Evolutionary conservation across 2,797 vertebrate genomes (phyloP).

Genomic region (Atherinosoma microstoma): DNA sequence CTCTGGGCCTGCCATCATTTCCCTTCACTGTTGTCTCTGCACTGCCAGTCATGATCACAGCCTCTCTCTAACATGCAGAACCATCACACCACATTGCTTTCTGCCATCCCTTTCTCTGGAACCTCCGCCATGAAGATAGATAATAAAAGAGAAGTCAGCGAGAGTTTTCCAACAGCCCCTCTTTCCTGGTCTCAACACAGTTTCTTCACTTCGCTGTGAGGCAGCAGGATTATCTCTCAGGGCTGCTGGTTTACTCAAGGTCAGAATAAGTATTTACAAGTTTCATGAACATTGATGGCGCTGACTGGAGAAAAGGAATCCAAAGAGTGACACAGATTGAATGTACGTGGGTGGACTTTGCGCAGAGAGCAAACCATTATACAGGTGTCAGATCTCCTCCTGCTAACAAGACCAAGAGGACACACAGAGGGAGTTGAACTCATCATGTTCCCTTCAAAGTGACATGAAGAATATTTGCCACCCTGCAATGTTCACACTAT

Average conservation of each 20-base stretch:
- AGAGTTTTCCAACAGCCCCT: slow-evolving; percentile 74
- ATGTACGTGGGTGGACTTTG: slow-evolving; percentile 38
- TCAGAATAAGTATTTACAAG: slow-evolving; percentile 61
- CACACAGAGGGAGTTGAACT: slow-evolving; percentile 22
- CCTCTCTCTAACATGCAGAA: slow-evolving; percentile 42
- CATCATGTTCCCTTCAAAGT: slow-evolving; percentile 31
- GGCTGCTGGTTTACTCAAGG: slow-evolving; percentile 52
- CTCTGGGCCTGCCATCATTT: slow-evolving; percentile 45
- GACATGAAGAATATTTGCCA: slow-evolving; percentile 26
- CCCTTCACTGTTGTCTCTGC: slow-evolving; percentile 49
- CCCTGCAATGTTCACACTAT: slow-evolving; percentile 26
- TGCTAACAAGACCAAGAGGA: slow-evolving; percentile 23
- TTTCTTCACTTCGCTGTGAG: slow-evolving; percentile 46
- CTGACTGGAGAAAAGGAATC: slow-evolving; percentile 9
- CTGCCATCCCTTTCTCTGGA: slow-evolving; percentile 50
- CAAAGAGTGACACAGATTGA: slow-evolving; percentile 48
- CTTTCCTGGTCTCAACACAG: slow-evolving; percentile 41
- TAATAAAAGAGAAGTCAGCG: slow-evolving; percentile 63
- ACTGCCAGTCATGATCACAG: slow-evolving; percentile 70
- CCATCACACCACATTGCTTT: slow-evolving; percentile 31
- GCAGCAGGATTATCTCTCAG: slow-evolving; percentile 62
- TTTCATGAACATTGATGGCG: slow-evolving; percentile 26
- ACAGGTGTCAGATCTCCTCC: slow-evolving; percentile 47
- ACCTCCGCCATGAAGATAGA: slow-evolving; percentile 67
- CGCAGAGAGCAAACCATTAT: slow-evolving; percentile 17